Base-by-base conservation (phyloP, 2,113 vertebrate species). In the Heterochromis multidens region DNA sequence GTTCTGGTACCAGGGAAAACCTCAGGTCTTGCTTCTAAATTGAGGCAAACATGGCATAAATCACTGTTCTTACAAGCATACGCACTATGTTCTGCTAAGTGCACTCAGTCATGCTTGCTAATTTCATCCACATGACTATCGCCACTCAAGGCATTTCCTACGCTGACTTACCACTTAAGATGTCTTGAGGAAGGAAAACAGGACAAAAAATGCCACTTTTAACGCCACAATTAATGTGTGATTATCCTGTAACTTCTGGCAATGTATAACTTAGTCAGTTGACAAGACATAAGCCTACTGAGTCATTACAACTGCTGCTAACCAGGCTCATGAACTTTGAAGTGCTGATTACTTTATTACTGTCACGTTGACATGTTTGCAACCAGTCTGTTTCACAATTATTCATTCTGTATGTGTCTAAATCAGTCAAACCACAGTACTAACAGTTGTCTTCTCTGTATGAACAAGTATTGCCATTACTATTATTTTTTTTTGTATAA, bases 21-120 rank as follows among this genome's bases (percentile, higher is more conserved):
- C 49, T 97, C 96, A 0, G 95, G 87, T 83, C 82, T 96, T 59
- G 87, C 70, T 87, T 96, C 98, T 98, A 88, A 84, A 82, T 79
- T 87, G 49, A 88, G 6, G 78, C 8, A 14, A 82, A 80, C 2
- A 3, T 9, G 10, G n/a, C n/a, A 80, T 82, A 49, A 86, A 84
- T 4, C 70, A 29, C 46, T 13, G 25, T 35, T 85, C 52, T 58
- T 58, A 21, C 61, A 31, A 82, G 49, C 9, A 81, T 31, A 58
- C 54, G 76, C 56, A 58, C 43, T 35, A 7, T 46, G 58, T 46
- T 74, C 37, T 35, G 54, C 4, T 12, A 59, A 84, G 40, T 52
- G 37, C 35, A 62, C 58, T 86, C 58, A 81, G 79, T 80, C 76
- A 82, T 40, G 21, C 77, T 33, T 56, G 33, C 8, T 76, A 60